These are phyloP conservation scores for Schizopygopsis pylzovi DNA, from an alignment of 2,797 vertebrate genomes.

Conservation along the genomic window DNA sequence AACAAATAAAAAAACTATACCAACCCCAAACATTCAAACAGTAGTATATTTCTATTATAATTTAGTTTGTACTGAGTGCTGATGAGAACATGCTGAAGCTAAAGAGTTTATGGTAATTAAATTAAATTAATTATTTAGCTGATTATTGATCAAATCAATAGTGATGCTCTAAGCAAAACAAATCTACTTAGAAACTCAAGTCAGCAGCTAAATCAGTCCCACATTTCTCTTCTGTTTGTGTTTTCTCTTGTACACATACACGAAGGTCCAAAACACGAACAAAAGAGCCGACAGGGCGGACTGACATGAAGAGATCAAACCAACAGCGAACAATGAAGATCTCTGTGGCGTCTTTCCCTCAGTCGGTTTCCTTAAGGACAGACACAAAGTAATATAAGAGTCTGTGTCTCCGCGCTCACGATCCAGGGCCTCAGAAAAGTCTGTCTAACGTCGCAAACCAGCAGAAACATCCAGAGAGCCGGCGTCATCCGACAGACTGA, in stretches of 20 bases:
- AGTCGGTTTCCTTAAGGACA: slow-evolving; percentile 4
- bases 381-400: neutral
- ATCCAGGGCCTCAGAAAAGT: slow-evolving; percentile 36
- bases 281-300: neutral
- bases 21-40: neutral
- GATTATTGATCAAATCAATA: neutral
- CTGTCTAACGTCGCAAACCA: slow-evolving; percentile 11
- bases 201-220: neutral
- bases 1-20: neutral
- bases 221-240: no score
- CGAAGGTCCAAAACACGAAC: neutral
- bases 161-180: neutral
- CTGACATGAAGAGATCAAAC: neutral
- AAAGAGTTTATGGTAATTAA: neutral
- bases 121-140: neutral
- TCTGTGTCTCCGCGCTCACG: slow-evolving; percentile 1
- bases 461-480: neutral
- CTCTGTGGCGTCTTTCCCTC: neutral
- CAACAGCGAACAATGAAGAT: neutral
- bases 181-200: neutral
- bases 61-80: neutral
- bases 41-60: neutral
- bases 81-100: neutral
- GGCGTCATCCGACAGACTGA: neutral
- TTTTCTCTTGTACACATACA: no score